Conservation (phyloP, 2,797 vertebrate species). For the Paguma larvata region DNA sequence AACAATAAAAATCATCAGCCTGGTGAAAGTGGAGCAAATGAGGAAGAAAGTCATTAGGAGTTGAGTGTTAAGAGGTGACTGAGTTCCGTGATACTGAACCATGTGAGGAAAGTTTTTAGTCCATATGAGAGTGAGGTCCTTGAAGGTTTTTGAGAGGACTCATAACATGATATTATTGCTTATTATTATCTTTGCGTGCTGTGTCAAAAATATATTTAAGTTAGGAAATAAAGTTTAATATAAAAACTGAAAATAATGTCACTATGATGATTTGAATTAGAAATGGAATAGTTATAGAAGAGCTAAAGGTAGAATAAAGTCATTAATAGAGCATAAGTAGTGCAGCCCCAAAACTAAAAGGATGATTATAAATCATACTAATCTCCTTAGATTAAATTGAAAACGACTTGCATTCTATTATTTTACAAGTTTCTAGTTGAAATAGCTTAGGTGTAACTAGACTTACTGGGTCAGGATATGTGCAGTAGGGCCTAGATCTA, state of each 20-base stretch:
- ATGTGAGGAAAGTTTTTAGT: neutral
- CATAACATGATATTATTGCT: neutral
- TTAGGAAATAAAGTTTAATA: neutral
- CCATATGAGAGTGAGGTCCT: neutral
- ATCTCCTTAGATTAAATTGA: neutral
- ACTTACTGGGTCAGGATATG: neutral
- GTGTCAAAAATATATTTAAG: neutral
- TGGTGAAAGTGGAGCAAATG: neutral
- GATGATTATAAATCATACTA: neutral
- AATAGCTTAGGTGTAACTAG: neutral
- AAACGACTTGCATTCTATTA: neutral
- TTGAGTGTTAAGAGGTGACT: neutral
- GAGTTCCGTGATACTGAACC: neutral
- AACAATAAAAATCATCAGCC: neutral
- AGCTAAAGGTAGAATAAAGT: neutral
- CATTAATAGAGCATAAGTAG: neutral
- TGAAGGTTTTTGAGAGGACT: neutral
- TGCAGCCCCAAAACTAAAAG: neutral
- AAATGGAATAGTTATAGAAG: neutral
- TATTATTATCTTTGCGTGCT: neutral
- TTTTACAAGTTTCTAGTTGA: neutral
- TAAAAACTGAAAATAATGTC: neutral
- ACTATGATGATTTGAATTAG: neutral
- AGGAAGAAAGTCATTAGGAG: neutral
- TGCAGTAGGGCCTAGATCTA: neutral